A percentile compares a stretch with the other conserved stretches of the same genome.
phyloP scores from a whole-genome alignment of 2,888 invertebrate species.

The Willowsia nigromaculata region DNA sequence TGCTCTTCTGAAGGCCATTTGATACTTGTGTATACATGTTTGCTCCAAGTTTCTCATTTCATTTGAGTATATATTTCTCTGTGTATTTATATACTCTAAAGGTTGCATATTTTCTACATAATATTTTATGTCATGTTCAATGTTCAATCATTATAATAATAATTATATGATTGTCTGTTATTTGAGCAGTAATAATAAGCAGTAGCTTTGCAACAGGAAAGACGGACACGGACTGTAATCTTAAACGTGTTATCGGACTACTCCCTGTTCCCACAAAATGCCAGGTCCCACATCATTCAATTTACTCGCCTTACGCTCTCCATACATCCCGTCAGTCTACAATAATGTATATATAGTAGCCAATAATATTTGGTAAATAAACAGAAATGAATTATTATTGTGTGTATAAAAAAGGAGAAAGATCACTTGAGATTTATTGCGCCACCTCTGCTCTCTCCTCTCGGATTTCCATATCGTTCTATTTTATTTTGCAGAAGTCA shows the following conservation, averaged over 20 bases:
- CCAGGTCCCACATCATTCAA: slow-evolving; percentile 50
- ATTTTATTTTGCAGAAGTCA: slow-evolving; percentile 43
- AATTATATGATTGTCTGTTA: slow-evolving; percentile 53
- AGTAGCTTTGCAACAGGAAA: slow-evolving; percentile 20
- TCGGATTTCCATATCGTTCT: slow-evolving; percentile 33
- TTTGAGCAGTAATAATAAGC: slow-evolving; percentile 24
- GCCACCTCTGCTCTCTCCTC: slow-evolving; percentile 30
- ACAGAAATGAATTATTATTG: slow-evolving; percentile 49
- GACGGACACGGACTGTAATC: background rate
- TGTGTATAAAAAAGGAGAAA: slow-evolving; percentile 37
- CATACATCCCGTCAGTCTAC: background rate
- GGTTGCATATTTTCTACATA: background rate
- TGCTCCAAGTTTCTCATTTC: slow-evolving; percentile 53
- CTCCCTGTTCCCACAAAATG: slow-evolving; percentile 54
- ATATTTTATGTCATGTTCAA: slow-evolving; percentile 46
- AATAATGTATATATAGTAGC: background rate
- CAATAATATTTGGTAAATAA: slow-evolving; percentile 59
- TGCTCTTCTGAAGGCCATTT: slow-evolving; percentile 58
- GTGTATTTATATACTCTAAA: background rate
- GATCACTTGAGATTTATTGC: slow-evolving; percentile 65
- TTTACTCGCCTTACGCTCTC: slow-evolving; percentile 8
- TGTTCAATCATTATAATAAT: slow-evolving; percentile 43
- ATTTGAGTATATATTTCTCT: slow-evolving; percentile 3
- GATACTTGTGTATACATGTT: slow-evolving; percentile 67
- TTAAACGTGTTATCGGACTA: slow-evolving; percentile 34